Evolutionary conservation across 2,113 vertebrate genomes (phyloP).

Genomic region (Patagioenas fasciata): DNA sequence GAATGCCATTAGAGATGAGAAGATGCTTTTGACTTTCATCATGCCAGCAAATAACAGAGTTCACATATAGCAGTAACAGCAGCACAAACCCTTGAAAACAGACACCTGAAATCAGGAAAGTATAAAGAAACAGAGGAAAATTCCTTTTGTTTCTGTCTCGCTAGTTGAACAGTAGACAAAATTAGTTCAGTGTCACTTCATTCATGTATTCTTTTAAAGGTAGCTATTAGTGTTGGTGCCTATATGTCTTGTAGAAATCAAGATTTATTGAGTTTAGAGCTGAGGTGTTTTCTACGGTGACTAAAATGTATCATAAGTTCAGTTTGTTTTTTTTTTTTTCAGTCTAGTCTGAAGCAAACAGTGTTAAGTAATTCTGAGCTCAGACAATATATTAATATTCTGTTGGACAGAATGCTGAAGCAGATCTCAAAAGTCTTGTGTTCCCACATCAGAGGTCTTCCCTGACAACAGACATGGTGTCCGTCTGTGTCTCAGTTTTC

Average conservation of each 20-base stretch:
- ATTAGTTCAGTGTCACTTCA: background rate
- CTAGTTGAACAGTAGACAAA: background rate
- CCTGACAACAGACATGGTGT: background rate
- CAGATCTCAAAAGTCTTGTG: background rate
- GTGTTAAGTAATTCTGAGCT: background rate
- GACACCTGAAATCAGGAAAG: conserved; percentile 20
- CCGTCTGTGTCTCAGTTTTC: background rate
- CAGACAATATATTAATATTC: background rate
- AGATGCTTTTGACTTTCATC: conserved; percentile 26
- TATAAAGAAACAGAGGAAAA: background rate
- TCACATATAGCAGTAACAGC: background rate
- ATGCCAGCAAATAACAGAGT: conserved; percentile 12
- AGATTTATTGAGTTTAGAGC: background rate
- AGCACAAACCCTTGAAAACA: background rate
- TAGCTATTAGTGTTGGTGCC: background rate
- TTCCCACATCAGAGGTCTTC: background rate
- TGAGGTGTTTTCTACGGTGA: background rate
- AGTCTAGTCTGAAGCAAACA: background rate
- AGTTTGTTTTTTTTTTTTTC: background rate
- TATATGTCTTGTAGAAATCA: background rate
- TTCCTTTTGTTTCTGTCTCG: background rate
- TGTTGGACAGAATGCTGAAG: background rate
- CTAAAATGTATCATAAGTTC: background rate
- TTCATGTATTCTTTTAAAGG: background rate
- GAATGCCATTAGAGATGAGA: conserved; percentile 16